Conservation (phyloP, 2,113 vertebrate genomes). For the Leucopternis melanops region DNA sequence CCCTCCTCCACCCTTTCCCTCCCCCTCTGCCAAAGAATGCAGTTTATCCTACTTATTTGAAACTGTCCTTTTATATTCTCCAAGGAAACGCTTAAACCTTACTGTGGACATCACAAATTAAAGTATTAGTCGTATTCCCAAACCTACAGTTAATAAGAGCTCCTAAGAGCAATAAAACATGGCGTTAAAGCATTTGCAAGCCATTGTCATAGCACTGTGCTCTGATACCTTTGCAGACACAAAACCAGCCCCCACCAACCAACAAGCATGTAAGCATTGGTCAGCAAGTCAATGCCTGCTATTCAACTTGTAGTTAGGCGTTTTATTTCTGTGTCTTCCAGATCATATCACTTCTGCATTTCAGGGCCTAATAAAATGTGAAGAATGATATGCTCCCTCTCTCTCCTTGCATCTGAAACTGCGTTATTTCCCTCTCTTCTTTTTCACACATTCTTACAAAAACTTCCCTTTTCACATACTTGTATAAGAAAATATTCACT, state of each 20-base stretch:
- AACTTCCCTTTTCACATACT: slow-evolving; percentile 73
- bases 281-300: slow-evolving; percentile 73
- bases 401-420: slow-evolving; percentile 31
- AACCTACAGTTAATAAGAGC: slow-evolving; percentile 38
- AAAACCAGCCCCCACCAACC: slow-evolving; percentile 50
- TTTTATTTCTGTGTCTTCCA: slow-evolving; percentile 63
- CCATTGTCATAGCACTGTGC: slow-evolving; percentile 62
- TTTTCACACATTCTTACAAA: slow-evolving; percentile 57
- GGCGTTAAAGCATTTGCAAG: slow-evolving; percentile 65
- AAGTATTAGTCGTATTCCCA: slow-evolving; percentile 27
- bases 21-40: slow-evolving; percentile 58
- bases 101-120: slow-evolving; percentile 35
- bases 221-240: slow-evolving; percentile 62
- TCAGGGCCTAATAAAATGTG: slow-evolving; percentile 57
- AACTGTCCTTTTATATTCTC: slow-evolving; percentile 38
- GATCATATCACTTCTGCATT: slow-evolving; percentile 43
- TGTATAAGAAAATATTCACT: slow-evolving; percentile 56
- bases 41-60: slow-evolving; percentile 61
- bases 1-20: slow-evolving; percentile 52
- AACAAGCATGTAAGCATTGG: slow-evolving; percentile 57
- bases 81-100: slow-evolving; percentile 5
- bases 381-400: slow-evolving; percentile 47
- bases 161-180: slow-evolving; percentile 61
- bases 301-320: slow-evolving; percentile 62
- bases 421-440: slow-evolving; percentile 55